Percentiles rank a stretch among this genome's conserved stretches.
Conservation (phyloP, 2,797 vertebrate genomes). For the Kryptolebias ocellatus region DNA sequence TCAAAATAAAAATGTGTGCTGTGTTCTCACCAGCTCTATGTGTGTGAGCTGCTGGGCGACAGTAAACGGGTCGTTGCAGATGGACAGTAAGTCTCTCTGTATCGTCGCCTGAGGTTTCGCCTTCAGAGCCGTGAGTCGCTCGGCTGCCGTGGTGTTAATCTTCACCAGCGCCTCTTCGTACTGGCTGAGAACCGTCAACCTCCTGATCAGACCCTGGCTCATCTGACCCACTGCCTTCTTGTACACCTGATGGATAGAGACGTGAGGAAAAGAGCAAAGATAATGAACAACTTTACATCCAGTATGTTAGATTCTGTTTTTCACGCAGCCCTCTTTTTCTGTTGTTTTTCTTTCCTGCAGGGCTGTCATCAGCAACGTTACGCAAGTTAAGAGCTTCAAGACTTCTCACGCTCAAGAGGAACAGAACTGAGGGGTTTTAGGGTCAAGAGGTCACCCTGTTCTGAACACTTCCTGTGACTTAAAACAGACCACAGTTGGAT, state of each 20-base stretch:
- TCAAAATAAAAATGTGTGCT: no score
- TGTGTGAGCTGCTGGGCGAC: slow-evolving; percentile 96
- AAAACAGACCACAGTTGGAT: slow-evolving; percentile 44
- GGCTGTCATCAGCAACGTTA: slow-evolving; percentile 1
- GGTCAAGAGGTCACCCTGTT: slow-evolving; percentile 24
- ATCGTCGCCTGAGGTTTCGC: slow-evolving; percentile 89
- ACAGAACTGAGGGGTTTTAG: neutral
- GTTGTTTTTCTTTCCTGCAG: neutral
- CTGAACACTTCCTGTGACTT: slow-evolving; percentile 23
- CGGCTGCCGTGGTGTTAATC: slow-evolving; percentile 85
- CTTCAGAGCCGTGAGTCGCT: slow-evolving; percentile 87
- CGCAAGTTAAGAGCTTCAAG: slow-evolving; percentile 10
- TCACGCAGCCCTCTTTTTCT: neutral
- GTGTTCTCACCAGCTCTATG: slow-evolving; percentile 89
- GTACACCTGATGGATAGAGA: slow-evolving; percentile 79
- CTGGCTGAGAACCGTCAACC: slow-evolving; percentile 88
- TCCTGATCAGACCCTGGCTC: slow-evolving; percentile 88
- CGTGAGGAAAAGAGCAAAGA: neutral
- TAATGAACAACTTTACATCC: neutral
- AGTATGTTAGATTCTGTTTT: neutral
- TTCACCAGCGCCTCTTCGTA: slow-evolving; percentile 93
- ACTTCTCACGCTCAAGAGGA: neutral
- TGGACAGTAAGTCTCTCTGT: slow-evolving; percentile 88
- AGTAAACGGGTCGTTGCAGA: slow-evolving; percentile 92
- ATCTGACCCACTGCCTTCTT: slow-evolving; percentile 89